These are phyloP conservation scores for Holotrichia oblita DNA, from an alignment of 1,140 invertebrate genomes.

Conservation along the genomic window DNA sequence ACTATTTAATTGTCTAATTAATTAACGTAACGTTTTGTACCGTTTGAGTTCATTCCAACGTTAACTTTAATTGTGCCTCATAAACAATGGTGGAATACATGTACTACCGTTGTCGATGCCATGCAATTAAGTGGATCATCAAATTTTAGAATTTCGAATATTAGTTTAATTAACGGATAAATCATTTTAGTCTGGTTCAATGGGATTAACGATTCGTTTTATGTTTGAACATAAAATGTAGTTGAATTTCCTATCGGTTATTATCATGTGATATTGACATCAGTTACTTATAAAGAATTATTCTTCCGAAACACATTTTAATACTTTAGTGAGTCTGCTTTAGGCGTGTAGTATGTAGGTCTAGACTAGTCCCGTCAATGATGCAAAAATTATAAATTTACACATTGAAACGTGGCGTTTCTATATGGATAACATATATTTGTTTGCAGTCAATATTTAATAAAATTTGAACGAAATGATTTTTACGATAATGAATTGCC, in stretches of 20 bases:
- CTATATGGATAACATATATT: no score
- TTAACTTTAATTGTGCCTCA: slow-evolving; percentile 4
- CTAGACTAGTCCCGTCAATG: no score
- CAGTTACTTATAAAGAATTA: not conserved
- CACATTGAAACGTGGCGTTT: no score
- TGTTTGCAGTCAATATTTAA: no score
- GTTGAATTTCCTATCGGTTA: not conserved
- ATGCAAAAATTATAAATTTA: no score
- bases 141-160: slow-evolving; percentile 35
- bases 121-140: not conserved
- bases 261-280: not conserved
- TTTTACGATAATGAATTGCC: no score
- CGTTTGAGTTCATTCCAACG: slow-evolving; percentile 4
- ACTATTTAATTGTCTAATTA: slow-evolving; percentile 31
- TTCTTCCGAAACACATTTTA: no score
- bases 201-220: not conserved
- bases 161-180: slow-evolving; percentile 24
- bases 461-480: no score
- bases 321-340: no score
- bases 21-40: slow-evolving; percentile 17
- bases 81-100: not conserved
- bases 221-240: not conserved
- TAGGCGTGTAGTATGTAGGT: no score
- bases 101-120: not conserved
- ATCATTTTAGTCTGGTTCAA: not conserved